Conservation (phyloP, 2,797 vertebrate species). For the Falco columbarius region DNA sequence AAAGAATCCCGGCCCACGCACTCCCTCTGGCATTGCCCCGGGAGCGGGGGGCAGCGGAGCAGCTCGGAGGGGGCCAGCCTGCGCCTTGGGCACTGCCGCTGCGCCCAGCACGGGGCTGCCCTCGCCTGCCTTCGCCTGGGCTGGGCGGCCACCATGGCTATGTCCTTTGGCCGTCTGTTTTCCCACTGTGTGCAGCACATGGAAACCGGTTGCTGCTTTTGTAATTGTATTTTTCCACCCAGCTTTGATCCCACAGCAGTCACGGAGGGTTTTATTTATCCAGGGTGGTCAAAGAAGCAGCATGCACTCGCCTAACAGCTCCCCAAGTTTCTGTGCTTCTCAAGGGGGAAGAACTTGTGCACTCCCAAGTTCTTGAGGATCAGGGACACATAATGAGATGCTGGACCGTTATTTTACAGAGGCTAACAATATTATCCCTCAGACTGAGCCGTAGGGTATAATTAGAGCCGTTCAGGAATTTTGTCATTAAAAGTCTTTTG, state of each 20-base stretch:
- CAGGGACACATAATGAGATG: background rate
- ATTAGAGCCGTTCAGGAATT: conserved; percentile 48
- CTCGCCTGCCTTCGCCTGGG: background rate
- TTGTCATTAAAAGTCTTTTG: conserved; percentile 7
- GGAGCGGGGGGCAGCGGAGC: background rate
- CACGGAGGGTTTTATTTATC: rapidly evolving
- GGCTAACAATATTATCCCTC: background rate
- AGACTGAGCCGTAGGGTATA: background rate
- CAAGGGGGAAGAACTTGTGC: background rate
- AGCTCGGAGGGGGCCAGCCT: background rate
- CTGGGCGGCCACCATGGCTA: background rate
- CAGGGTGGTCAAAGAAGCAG: background rate
- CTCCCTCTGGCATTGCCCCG: background rate
- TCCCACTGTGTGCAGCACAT: background rate
- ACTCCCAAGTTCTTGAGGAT: background rate
- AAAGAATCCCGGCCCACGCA: background rate
- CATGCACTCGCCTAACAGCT: rapidly evolving
- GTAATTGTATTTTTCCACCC: background rate
- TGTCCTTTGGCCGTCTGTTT: background rate
- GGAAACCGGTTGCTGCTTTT: background rate
- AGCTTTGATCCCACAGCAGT: background rate
- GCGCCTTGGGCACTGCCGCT: background rate
- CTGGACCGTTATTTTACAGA: background rate
- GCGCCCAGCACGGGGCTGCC: background rate
- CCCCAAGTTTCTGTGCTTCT: background rate